A percentile compares a stretch with the other conserved stretches of the same genome.
These are phyloP conservation scores for Pseudorasbora parva DNA, from an alignment of 2,113 vertebrate genomes.

Conservation along the genomic window DNA sequence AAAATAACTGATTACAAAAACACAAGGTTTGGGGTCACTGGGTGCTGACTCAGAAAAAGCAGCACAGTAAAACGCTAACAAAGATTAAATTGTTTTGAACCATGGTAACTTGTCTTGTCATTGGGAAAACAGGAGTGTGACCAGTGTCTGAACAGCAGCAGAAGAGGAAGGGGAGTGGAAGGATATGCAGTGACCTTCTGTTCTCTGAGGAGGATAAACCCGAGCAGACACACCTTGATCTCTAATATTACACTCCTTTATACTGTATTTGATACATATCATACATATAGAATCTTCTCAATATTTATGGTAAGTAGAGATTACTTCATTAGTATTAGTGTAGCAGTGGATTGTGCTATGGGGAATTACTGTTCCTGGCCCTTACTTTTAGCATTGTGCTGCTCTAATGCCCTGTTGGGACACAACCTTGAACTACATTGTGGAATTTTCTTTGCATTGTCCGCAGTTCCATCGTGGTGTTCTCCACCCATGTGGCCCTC, in stretches of 20 bases:
- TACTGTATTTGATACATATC: background rate
- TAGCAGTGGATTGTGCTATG: constrained; percentile 17
- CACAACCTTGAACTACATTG: constrained; percentile 78
- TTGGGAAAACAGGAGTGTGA: constrained; percentile 37
- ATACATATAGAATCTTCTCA: background rate
- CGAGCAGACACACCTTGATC: constrained; percentile 41
- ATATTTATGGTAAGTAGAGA: background rate
- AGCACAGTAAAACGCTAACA: constrained; percentile 25
- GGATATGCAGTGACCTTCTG: constrained; percentile 39
- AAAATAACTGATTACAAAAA: background rate
- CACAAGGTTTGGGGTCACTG: background rate
- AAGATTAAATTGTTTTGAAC: constrained; percentile 17
- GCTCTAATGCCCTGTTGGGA: constrained; percentile 66
- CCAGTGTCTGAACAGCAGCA: constrained; percentile 31
- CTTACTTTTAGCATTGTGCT: constrained; percentile 70
- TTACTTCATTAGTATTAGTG: background rate
- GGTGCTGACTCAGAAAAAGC: constrained; percentile 10
- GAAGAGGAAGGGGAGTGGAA: constrained; percentile 50
- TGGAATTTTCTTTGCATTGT: constrained; percentile 67
- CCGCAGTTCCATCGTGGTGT: constrained; percentile 60
- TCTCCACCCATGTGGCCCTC: constrained; percentile 53
- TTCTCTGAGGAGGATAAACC: constrained; percentile 41
- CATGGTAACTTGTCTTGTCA: constrained; percentile 21
- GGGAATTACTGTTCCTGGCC: constrained; percentile 67
- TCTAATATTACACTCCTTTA: background rate